Percentiles rank a stretch among this genome's conserved stretches.
These are phyloP conservation scores for Grammomys surdaster DNA, from an alignment of 2,113 vertebrate species.

Conservation along the genomic window DNA sequence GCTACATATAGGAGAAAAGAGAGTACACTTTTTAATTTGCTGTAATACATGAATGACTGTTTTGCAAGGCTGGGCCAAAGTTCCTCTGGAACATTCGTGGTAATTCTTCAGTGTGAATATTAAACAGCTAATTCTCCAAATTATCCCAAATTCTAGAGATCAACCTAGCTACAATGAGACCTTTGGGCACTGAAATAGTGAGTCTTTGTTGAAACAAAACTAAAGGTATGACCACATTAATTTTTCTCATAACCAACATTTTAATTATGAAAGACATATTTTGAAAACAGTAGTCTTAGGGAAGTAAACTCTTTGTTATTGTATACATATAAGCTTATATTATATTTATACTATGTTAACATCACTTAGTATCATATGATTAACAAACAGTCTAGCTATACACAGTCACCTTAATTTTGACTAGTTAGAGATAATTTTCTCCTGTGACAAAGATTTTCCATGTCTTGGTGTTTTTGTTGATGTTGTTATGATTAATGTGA, in stretches of 20 bases:
- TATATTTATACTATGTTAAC: background rate
- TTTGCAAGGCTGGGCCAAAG: background rate
- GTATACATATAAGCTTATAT: no score
- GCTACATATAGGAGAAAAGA: background rate
- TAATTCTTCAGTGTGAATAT: background rate
- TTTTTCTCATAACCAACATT: slow-evolving; percentile 36
- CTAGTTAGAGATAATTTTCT: background rate
- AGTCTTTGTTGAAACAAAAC: slow-evolving; percentile 46
- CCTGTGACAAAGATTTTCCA: background rate
- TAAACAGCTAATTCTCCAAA: background rate
- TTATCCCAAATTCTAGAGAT: slow-evolving; percentile 14
- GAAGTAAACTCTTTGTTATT: slow-evolving; percentile 7
- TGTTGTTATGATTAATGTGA: slow-evolving; percentile 30
- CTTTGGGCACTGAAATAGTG: slow-evolving; percentile 22
- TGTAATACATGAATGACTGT: slow-evolving; percentile 9
- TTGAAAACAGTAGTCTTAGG: slow-evolving; percentile 7
- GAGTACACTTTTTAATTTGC: background rate
- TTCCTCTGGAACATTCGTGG: background rate
- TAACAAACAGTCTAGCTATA: slow-evolving; percentile 28
- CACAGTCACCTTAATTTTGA: slow-evolving; percentile 17
- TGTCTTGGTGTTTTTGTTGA: background rate
- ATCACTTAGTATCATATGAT: background rate
- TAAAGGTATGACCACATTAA: background rate
- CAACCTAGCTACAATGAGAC: background rate
- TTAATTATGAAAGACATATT: slow-evolving; percentile 41